Percentiles rank a stretch among this genome's conserved stretches.
These are phyloP conservation scores for Fulmarus glacialis DNA, from an alignment of 2,113 vertebrate species.

Conservation along the genomic window DNA sequence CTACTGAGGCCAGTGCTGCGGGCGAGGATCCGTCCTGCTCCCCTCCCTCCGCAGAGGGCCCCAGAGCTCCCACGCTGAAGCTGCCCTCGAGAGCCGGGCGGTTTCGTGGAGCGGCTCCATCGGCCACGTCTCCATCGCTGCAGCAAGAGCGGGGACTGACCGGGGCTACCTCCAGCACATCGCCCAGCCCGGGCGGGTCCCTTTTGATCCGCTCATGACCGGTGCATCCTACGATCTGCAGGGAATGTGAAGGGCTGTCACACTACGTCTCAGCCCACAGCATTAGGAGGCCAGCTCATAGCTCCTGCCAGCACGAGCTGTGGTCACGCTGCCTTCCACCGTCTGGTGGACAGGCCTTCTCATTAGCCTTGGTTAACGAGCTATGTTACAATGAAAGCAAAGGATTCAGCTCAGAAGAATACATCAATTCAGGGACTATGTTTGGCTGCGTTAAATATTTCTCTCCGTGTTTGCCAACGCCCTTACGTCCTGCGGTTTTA, in stretches of 20 bases:
- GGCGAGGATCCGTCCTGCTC: not conserved
- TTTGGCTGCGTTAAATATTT: not conserved
- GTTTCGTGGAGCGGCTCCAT: not conserved
- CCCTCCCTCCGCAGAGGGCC: accelerated
- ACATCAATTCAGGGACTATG: not conserved
- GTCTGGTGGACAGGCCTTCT: not conserved
- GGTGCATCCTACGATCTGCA: accelerated
- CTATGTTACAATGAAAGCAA: not conserved
- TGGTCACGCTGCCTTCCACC: not conserved
- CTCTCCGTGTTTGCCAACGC: not conserved
- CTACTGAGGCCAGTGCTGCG: not conserved
- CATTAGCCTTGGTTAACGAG: not conserved
- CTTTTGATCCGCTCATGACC: accelerated
- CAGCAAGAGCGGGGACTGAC: accelerated
- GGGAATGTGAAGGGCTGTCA: accelerated
- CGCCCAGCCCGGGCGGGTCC: accelerated
- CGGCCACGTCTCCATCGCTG: not conserved
- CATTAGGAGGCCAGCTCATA: not conserved
- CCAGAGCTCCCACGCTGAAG: accelerated
- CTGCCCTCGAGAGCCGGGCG: accelerated
- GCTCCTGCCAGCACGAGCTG: not conserved
- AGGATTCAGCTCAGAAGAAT: not conserved
- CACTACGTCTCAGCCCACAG: accelerated
- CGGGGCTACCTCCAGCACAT: not conserved
- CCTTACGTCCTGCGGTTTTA: not conserved